Conservation (phyloP, 2,888 invertebrate species). For the Platycnemis pennipes region DNA sequence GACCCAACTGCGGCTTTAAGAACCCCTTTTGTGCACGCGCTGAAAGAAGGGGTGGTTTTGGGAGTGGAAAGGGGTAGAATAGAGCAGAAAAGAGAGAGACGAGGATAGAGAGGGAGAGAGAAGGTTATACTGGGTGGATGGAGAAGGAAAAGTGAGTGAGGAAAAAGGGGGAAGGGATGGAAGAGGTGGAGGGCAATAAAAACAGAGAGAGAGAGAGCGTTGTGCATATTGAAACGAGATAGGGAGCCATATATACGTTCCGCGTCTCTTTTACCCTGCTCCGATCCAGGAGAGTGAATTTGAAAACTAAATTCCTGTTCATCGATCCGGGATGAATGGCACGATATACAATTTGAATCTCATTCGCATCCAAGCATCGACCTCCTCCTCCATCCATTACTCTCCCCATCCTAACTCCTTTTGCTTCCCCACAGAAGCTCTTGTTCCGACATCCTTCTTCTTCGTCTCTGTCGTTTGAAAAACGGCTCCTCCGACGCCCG, state of each 20-base stretch:
- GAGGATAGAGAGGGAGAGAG: constrained; percentile 53
- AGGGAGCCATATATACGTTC: constrained; percentile 32
- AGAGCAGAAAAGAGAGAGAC: not conserved
- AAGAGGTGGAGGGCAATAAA: not conserved
- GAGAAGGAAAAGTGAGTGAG: constrained; percentile 74
- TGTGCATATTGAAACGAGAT: constrained; percentile 24
- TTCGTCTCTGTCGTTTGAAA: not conserved
- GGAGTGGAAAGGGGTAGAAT: not conserved
- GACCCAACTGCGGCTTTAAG: not conserved
- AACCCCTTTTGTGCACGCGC: not conserved
- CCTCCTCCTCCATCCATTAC: not conserved
- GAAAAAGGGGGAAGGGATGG: not conserved
- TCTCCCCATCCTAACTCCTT: not conserved
- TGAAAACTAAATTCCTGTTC: constrained; percentile 58
- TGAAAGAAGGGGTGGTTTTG: not conserved
- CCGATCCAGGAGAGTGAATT: constrained; percentile 46
- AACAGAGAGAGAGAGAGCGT: not conserved
- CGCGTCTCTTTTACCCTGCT: not conserved
- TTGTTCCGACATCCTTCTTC: not conserved
- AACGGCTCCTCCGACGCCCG: not conserved
- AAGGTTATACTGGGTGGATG: constrained; percentile 52
- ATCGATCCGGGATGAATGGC: constrained; percentile 56
- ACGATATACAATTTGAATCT: constrained; percentile 62
- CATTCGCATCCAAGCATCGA: constrained; percentile 26
- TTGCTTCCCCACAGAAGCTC: not conserved